Conservation (phyloP, 2,797 vertebrate genomes). For the Cyprinella venusta region DNA sequence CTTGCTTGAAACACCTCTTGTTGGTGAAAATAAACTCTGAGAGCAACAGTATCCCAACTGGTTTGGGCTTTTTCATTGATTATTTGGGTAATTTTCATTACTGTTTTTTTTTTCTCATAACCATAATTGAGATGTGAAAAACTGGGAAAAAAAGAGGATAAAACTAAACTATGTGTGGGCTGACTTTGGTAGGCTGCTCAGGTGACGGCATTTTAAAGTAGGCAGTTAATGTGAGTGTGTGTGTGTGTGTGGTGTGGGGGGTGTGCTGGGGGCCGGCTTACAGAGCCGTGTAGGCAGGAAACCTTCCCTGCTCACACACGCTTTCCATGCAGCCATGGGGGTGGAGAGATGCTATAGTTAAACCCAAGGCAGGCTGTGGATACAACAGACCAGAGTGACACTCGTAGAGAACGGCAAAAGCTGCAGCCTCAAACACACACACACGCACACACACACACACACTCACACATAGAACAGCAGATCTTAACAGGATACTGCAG, state of each 20-base stretch:
- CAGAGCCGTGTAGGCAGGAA: conserved; percentile 61
- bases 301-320: conserved; percentile 58
- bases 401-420: conserved; percentile 56
- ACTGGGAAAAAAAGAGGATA: conserved; percentile 46
- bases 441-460: conserved; percentile 37
- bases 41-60: background rate
- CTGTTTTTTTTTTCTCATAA: conserved; percentile 7
- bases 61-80: conserved; percentile 22
- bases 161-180: conserved; percentile 43
- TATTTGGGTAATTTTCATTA: conserved; percentile 16
- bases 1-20: background rate
- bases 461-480: conserved; percentile 51
- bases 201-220: conserved; percentile 57
- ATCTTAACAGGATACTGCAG: conserved; percentile 63
- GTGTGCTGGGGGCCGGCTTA: conserved; percentile 50
- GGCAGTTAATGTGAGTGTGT: conserved; percentile 50
- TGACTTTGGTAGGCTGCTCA: conserved; percentile 53
- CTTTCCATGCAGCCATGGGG: conserved; percentile 65
- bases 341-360: conserved; percentile 71
- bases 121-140: conserved; percentile 27
- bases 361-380: conserved; percentile 64
- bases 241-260: conserved; percentile 41
- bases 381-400: conserved; percentile 61
- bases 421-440: conserved; percentile 51
- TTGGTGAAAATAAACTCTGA: background rate